Percentiles rank a stretch among this genome's conserved stretches.
Conservation (phyloP, 2,888 invertebrate genomes). For the Adelognathus sp. region DNA sequence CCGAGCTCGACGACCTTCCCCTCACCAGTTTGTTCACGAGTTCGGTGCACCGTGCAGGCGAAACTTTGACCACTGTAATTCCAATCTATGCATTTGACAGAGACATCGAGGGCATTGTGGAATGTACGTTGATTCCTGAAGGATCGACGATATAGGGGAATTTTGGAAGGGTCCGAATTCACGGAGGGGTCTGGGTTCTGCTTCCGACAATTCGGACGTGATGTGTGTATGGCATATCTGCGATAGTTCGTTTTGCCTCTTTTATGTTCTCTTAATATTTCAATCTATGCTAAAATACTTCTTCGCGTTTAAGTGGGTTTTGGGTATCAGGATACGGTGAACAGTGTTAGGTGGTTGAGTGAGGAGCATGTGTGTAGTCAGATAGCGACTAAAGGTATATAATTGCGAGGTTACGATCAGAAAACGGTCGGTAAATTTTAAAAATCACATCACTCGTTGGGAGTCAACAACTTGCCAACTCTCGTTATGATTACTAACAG, state of each 20-base stretch:
- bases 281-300: constrained; percentile 62
- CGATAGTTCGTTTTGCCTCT: constrained; percentile 49
- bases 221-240: constrained; percentile 12
- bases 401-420: too few relatives aligned
- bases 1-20: constrained; percentile 11
- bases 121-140: background rate
- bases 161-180: background rate
- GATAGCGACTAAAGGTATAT: too few relatives aligned
- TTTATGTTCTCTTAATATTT: constrained; percentile 62
- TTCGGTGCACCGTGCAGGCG: background rate
- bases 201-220: background rate
- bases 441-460: too few relatives aligned
- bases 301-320: constrained; percentile 54
- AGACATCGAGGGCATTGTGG: too few relatives aligned
- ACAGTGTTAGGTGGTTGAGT: background rate
- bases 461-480: too few relatives aligned
- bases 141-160: background rate
- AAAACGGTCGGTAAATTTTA: too few relatives aligned
- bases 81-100: background rate
- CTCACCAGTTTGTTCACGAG: background rate
- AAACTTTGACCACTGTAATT: background rate
- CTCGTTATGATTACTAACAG: too few relatives aligned
- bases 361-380: background rate
- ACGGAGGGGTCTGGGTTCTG: constrained; percentile 5
- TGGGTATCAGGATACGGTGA: constrained; percentile 48